Base-by-base conservation (phyloP, 2,888 invertebrate species). In the Galeopsomyia nigrocyanea region DNA sequence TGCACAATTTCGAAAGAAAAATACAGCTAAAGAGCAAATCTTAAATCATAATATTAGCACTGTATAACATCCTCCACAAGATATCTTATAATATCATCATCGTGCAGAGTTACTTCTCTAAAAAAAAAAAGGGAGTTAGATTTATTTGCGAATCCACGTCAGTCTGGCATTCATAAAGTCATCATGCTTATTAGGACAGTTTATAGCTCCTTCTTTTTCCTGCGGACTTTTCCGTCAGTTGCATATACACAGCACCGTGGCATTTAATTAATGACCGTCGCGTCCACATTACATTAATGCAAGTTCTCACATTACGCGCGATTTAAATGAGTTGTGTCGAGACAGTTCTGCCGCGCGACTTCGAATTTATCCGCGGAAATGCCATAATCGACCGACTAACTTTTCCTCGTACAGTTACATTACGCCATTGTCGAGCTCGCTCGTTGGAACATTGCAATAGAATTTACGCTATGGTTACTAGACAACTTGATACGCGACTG, bases 261-360 rank as follows among this genome's bases (percentile, higher is more conserved):
- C 13, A 39, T 3, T 58, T 72, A 68, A 72, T 72, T 72, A 71
- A 71, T 71, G 71, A 55, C 13, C n/a, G n/a, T n/a, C n/a, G 16
- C 53, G 53, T 55, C 26, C 39, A 55, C 55, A 61, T 65, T 60
- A 51, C 21, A 71, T 56, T 65, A 68, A 64, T 58, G 68, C 53
- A 26, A 39, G 51, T 72, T 72, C 68, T 68, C 72, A 68, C 68
- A 68, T 64, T 60, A 62, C 22, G 55, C 62, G 26, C n/a, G 47
- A 61, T 57, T 61, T 17, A 61, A 62, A 62, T 61, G 39, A 65
- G 31, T 46, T 70, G 57, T 70, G 57, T 26, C 26, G 26, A 26
- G 26, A 26, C 26, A 5, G 26, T 26, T 5, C 26, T n/a, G 39
- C 58, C 19, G 49, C 14, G 21, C 22, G 9, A 46, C 51, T 50